A percentile compares a stretch with the other conserved stretches of the same genome.
phyloP scores from a whole-genome alignment of 2,797 vertebrate genomes.

The Tapirus indicus region DNA sequence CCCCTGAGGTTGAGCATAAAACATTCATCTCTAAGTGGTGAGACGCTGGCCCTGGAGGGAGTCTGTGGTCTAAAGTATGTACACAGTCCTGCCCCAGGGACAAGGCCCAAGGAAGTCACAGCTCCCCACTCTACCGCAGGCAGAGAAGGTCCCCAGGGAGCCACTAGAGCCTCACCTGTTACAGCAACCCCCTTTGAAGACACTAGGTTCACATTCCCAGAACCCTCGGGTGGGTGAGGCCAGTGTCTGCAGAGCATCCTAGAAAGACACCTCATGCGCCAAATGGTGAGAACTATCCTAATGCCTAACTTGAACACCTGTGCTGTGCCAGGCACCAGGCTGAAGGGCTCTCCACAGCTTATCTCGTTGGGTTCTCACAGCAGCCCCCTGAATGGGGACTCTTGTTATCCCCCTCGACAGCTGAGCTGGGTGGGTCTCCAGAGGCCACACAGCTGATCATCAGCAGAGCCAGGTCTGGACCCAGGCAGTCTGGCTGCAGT shows the following conservation, averaged over 20 bases:
- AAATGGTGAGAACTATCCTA: not conserved
- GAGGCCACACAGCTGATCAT: not conserved
- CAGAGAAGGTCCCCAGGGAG: not conserved
- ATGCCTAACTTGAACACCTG: not conserved
- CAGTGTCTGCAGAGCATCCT: not conserved
- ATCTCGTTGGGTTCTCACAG: not conserved
- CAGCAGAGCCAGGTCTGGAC: not conserved
- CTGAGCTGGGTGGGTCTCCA: not conserved
- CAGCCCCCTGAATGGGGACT: not conserved
- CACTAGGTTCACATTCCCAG: not conserved
- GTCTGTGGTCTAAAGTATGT: not conserved
- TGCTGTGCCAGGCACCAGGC: rapidly evolving
- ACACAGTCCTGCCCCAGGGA: not conserved
- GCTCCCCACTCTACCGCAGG: not conserved
- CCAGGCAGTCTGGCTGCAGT: not conserved
- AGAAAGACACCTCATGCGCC: not conserved
- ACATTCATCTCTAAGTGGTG: slow-evolving; percentile 51
- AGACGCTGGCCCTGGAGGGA: not conserved
- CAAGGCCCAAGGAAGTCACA: not conserved
- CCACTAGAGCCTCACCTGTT: not conserved
- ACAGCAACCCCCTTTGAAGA: not conserved
- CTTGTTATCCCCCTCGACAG: not conserved
- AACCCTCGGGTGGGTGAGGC: not conserved
- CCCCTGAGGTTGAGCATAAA: slow-evolving; percentile 71
- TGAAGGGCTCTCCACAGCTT: not conserved